phyloP scores from a whole-genome alignment of 1,140 invertebrate genomes.

The Drosophila ogumai region DNA sequence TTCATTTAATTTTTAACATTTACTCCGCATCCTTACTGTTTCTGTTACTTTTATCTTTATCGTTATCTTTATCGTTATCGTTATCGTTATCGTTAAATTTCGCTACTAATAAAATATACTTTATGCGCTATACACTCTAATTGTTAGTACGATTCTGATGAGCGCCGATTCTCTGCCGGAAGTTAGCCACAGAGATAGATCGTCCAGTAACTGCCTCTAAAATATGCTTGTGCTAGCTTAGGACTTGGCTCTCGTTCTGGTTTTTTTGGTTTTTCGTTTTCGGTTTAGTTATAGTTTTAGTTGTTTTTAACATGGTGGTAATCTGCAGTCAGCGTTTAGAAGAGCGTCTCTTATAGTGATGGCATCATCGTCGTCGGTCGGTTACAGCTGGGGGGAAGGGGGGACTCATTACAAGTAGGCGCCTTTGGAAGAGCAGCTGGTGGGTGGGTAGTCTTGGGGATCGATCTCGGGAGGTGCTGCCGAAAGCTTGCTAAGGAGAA shows the following conservation, averaged over 20 bases:
- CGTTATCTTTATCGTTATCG: conserved; percentile 26
- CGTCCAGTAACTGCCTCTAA: conserved; percentile 51
- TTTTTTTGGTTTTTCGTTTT: conserved; percentile 24
- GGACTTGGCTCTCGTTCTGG: conserved; percentile 45
- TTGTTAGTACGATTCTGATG: conserved; percentile 59
- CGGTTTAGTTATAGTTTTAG: conserved; percentile 45
- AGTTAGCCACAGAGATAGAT: conserved; percentile 42
- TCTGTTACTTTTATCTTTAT: conserved; percentile 31
- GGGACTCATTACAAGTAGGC: conserved; percentile 36
- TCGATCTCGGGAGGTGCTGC: conserved; percentile 20
- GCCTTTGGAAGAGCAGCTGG: conserved; percentile 73
- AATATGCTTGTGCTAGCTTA: conserved; percentile 56
- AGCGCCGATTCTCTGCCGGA: conserved; percentile 26
- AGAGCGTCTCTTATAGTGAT: conserved; percentile 78
- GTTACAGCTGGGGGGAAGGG: conserved; percentile 23
- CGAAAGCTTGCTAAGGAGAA: conserved; percentile 22
- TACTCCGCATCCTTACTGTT: conserved; percentile 6
- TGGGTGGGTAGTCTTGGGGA: conserved; percentile 58
- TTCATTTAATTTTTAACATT: conserved; percentile 56
- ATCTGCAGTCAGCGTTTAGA: conserved; percentile 84
- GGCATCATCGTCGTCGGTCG: conserved; percentile 71
- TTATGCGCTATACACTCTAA: conserved; percentile 62
- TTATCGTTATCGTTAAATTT: conserved; percentile 67
- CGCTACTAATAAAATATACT: conserved; percentile 81
- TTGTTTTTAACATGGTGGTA: conserved; percentile 82